Conservation (phyloP, 1,140 invertebrate genomes). For the Epicauta chinensis region DNA sequence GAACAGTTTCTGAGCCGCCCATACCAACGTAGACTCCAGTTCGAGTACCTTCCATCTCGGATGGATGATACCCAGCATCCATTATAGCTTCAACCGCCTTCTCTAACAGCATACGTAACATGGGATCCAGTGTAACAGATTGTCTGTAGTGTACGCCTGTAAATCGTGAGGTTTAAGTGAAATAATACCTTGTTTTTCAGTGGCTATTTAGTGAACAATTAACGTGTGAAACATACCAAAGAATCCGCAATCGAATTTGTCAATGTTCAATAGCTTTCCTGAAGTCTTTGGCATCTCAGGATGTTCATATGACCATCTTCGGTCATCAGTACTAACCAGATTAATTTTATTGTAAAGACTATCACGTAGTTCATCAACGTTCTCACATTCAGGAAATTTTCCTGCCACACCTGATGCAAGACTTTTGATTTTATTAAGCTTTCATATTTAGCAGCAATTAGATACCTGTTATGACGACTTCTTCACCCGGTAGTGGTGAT, state of each 20-base stretch:
- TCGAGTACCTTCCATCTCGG: conserved; percentile 56
- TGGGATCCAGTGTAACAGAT: conserved; percentile 81
- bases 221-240: conserved; percentile 49
- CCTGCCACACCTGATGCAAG: too few relatives aligned
- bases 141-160: conserved; percentile 62
- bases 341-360: too few relatives aligned
- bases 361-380: too few relatives aligned
- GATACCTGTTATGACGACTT: too few relatives aligned
- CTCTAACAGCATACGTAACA: conserved; percentile 77
- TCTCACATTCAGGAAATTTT: too few relatives aligned
- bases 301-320: conserved; percentile 65
- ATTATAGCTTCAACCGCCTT: conserved; percentile 78
- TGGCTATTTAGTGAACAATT: too few relatives aligned
- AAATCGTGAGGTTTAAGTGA: too few relatives aligned
- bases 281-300: conserved; percentile 62
- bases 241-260: conserved; percentile 32
- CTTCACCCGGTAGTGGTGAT: too few relatives aligned
- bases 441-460: too few relatives aligned
- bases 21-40: conserved; percentile 75
- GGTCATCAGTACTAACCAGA: conserved; percentile 68
- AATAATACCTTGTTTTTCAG: too few relatives aligned
- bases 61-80: conserved; percentile 67
- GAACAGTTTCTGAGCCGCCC: conserved; percentile 39
- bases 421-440: too few relatives aligned
- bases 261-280: too few relatives aligned